A percentile compares a stretch with the other conserved stretches of the same genome.
Conservation (phyloP, 2,113 vertebrate genomes). For the Toxotes jaculatrix region DNA sequence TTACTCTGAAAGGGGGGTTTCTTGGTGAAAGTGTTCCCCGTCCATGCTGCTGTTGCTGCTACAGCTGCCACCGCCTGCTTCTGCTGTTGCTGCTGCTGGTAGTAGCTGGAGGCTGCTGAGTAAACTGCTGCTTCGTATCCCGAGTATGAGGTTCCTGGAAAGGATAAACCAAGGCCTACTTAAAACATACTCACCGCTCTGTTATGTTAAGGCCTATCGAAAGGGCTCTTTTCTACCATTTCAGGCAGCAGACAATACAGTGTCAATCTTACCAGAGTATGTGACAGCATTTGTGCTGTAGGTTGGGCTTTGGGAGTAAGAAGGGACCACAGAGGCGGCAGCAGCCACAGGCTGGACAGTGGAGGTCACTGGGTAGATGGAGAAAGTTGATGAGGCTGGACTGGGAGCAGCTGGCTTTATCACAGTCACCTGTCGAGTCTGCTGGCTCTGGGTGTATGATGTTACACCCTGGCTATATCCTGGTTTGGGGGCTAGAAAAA, state of each 20-base stretch:
- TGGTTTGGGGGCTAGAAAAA: slow-evolving; percentile 89
- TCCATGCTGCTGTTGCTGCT: slow-evolving; percentile 95
- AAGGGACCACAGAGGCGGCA: slow-evolving; percentile 94
- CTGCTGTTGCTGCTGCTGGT: slow-evolving; percentile 95
- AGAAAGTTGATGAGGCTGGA: slow-evolving; percentile 95
- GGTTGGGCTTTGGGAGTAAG: slow-evolving; percentile 96
- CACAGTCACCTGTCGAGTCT: slow-evolving; percentile 96
- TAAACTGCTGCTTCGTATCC: slow-evolving; percentile 99
- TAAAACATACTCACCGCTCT: neutral
- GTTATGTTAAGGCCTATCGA: neutral
- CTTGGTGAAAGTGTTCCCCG: slow-evolving; percentile 96
- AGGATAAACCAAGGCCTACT: neutral
- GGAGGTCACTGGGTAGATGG: slow-evolving; percentile 97
- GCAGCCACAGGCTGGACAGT: slow-evolving; percentile 95
- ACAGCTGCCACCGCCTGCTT: slow-evolving; percentile 92
- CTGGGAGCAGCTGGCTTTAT: slow-evolving; percentile 97
- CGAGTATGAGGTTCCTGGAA: slow-evolving; percentile 94
- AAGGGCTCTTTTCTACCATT: neutral
- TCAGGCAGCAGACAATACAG: no score
- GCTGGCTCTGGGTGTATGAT: slow-evolving; percentile 96
- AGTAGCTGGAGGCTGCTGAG: slow-evolving; percentile 97
- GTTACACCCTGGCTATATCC: slow-evolving; percentile 96
- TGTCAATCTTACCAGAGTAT: slow-evolving; percentile 85
- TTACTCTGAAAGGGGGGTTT: slow-evolving; percentile 97
- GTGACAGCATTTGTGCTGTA: slow-evolving; percentile 98